Base-by-base conservation (phyloP, 1,140 invertebrate genomes). In the Euschistus heros region DNA sequence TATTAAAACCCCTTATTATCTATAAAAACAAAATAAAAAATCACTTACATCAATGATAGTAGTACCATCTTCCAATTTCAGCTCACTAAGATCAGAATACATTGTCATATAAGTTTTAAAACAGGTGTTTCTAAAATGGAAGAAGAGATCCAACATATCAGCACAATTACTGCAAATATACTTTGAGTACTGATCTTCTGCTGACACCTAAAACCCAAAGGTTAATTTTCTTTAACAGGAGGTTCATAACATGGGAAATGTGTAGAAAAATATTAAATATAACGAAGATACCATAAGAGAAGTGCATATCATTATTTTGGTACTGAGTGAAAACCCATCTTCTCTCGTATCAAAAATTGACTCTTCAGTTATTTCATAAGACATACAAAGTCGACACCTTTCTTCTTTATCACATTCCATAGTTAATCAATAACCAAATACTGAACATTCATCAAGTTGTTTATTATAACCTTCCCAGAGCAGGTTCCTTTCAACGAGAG, bases 231-330 rank as follows among this genome's bases (percentile, higher is more conserved):
- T 10, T 10, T 18, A 20, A n/a, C 5, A 18, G 47, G 47, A 59
- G 7, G 15, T 20, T 26, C 50, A 10, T 26, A 7, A 20, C 8
- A 54, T 54, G 1, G 1, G 15, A 50, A 50, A 13, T 14, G 10
- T 20, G 10, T 50, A 1, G 47, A 18, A 4, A 22, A 6, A 8
- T 50, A 6, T 44, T 5, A 50, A 50, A 50, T 37, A 1, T 13
- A 37, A n/a, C n/a, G 26, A 26, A 59, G 5, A 8, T 22, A 61
- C 59, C 59, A 44, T 61, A 0, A 61, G 3, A 18, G 27, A 17
- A 26, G 59, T 61, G 33, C 59, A 61, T 20, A 61, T n/a, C 59
- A 61, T 61, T 61, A 61, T 61, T 61, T 61, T 61, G 3, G 59
- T 26, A 24, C 59, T 18, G 33, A 61, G n/a, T 20, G 30, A n/a